Conservation (phyloP, 2,888 invertebrate genomes). For the Agyllia agylla region DNA sequence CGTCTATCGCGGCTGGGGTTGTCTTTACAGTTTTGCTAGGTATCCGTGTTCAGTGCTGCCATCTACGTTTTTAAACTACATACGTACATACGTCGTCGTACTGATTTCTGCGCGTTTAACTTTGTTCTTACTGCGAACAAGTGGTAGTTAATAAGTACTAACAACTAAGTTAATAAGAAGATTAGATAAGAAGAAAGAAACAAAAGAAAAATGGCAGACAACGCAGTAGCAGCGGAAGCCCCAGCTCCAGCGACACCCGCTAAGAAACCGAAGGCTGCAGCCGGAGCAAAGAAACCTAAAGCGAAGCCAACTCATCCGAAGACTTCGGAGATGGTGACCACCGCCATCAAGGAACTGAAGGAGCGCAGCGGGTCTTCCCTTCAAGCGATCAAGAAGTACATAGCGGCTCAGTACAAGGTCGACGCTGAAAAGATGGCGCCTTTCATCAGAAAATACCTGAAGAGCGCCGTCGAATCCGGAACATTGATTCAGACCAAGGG, state of each 20-base stretch:
- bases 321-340: conserved; percentile 89
- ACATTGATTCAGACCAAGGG: conserved; percentile 90
- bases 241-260: conserved; percentile 79
- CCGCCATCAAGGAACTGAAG: conserved; percentile 88
- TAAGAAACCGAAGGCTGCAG: conserved; percentile 80
- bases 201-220: not conserved
- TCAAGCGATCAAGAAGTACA: conserved; percentile 92
- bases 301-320: conserved; percentile 83
- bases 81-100: too few species aligned
- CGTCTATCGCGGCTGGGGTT: not conserved
- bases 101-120: too few species aligned
- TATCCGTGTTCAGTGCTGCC: not conserved
- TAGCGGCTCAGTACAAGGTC: conserved; percentile 90
- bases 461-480: conserved; percentile 89
- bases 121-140: too few species aligned
- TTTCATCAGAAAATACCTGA: conserved; percentile 91
- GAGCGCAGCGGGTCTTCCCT: conserved; percentile 91
- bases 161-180: not conserved
- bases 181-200: not conserved
- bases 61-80: not conserved
- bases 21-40: not conserved
- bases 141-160: not conserved
- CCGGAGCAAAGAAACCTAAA: conserved; percentile 80
- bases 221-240: not conserved
- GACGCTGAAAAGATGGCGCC: conserved; percentile 90